Evolutionary conservation across 2,888 invertebrate species (phyloP).

Genomic region (Erannis defoliaria): DNA sequence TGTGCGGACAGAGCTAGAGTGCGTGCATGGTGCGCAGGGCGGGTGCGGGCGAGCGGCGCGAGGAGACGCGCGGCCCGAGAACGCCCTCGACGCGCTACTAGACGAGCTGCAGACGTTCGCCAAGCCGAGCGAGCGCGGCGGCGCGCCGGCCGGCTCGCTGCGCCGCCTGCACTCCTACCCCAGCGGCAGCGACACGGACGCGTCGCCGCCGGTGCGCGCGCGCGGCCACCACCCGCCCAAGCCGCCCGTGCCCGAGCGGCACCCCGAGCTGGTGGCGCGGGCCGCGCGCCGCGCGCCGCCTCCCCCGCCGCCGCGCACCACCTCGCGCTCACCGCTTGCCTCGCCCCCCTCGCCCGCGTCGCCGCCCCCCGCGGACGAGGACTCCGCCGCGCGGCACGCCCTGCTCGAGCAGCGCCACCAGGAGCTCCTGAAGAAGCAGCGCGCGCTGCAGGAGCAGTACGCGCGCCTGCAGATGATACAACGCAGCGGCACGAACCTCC

Average conservation of each 20-base stretch:
- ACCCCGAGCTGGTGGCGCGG: constrained; percentile 90
- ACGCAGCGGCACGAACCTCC: constrained; percentile 89
- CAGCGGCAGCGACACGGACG: constrained; percentile 93
- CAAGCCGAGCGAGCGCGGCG: constrained; percentile 87
- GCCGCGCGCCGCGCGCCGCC: constrained; percentile 93
- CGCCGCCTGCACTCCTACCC: constrained; percentile 94
- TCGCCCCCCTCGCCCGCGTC: constrained; percentile 89
- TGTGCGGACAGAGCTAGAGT: constrained; percentile 70
- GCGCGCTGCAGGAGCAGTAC: constrained; percentile 96
- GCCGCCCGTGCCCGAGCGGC: constrained; percentile 94
- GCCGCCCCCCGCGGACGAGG: constrained; percentile 59
- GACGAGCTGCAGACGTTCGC: constrained; percentile 97
- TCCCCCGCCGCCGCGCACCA: constrained; percentile 94
- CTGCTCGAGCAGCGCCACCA: constrained; percentile 95
- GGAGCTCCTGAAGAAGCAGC: constrained; percentile 95
- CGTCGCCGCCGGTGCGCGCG: constrained; percentile 91
- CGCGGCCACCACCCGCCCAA: constrained; percentile 87
- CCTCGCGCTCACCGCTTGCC: constrained; percentile 94
- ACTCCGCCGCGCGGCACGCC: constrained; percentile 86
- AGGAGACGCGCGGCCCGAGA: constrained; percentile 91
- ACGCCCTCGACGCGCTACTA: constrained; percentile 98
- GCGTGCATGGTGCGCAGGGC: constrained; percentile 78
- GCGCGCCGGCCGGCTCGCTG: constrained; percentile 84
- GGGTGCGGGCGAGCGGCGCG: no score
- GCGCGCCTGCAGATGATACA: constrained; percentile 95